phyloP scores from a whole-genome alignment of 2,888 invertebrate species.

The Netelia melanura region DNA sequence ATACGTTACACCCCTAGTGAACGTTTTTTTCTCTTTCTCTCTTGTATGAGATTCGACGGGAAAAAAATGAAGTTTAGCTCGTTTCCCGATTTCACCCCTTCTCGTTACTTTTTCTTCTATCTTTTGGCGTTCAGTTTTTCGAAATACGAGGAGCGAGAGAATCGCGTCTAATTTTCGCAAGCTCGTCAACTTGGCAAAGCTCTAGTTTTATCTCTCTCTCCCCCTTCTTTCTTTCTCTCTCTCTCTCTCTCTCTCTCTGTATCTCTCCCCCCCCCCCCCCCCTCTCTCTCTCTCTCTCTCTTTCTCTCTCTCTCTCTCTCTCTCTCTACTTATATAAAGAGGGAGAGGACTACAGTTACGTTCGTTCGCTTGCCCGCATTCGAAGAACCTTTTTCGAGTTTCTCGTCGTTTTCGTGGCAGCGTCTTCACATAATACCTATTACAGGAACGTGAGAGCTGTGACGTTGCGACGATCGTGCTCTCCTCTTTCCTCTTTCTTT shows the following conservation, averaged over 20 bases:
- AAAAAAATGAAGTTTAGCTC: neutral
- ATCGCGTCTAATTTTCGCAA: conserved; percentile 67
- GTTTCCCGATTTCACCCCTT: conserved; percentile 12
- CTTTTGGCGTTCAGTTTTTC: conserved; percentile 21
- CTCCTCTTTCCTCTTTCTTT: too few relatives aligned
- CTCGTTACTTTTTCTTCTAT: neutral
- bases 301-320: too few relatives aligned
- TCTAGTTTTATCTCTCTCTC: neutral
- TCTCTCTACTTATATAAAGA: too few relatives aligned
- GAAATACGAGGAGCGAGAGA: conserved; percentile 39
- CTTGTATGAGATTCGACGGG: conserved; percentile 63
- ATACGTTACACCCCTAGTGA: conserved; percentile 6
- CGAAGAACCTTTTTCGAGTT: conserved; percentile 51
- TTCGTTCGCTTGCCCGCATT: conserved; percentile 46
- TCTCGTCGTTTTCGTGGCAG: conserved; percentile 43
- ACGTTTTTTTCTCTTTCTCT: conserved; percentile 17
- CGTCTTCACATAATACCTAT: conserved; percentile 55
- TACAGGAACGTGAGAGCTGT: conserved; percentile 39
- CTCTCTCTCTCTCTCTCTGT: too few relatives aligned
- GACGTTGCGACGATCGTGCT: conserved; percentile 41
- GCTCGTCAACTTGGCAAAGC: conserved; percentile 62
- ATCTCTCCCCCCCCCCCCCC: too few relatives aligned
- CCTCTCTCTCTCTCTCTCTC: too few relatives aligned
- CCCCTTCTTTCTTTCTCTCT: too few relatives aligned
- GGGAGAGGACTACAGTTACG: neutral